A percentile compares a stretch with the other conserved stretches of the same genome.
Conservation (phyloP, 2,888 invertebrate genomes). For the Eupithecia tripunctaria region DNA sequence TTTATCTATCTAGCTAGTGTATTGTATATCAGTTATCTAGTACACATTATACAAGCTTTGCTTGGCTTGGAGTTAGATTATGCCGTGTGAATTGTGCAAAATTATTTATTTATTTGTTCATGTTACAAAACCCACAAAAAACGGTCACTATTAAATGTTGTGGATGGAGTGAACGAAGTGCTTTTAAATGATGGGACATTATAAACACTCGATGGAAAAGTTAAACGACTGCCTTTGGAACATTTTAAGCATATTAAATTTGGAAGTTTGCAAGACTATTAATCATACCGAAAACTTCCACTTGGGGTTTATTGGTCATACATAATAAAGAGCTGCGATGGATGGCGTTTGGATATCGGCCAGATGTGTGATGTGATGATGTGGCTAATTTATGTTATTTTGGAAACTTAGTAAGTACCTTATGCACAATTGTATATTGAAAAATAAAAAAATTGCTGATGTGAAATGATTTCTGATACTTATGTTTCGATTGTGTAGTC, state of each 20-base stretch:
- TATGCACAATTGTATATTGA: too few species aligned
- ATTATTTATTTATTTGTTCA: too few species aligned
- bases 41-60: too few species aligned
- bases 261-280: not conserved
- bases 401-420: not conserved
- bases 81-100: too few species aligned
- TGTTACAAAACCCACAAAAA: too few species aligned
- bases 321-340: not conserved
- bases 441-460: too few species aligned
- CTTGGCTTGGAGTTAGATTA: too few species aligned
- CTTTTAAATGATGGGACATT: not conserved
- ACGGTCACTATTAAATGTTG: not conserved
- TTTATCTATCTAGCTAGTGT: too few species aligned
- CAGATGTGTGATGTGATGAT: too few species aligned
- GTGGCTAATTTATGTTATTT: not conserved
- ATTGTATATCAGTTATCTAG: too few species aligned
- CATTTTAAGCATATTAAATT: not conserved
- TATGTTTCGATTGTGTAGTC: too few species aligned
- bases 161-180: not conserved
- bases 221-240: not conserved
- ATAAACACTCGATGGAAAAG: not conserved
- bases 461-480: too few species aligned
- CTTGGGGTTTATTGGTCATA: not conserved
- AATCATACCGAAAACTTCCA: not conserved
- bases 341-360: not conserved